These are phyloP conservation scores for Acanthopagrus latus DNA, from an alignment of 2,797 vertebrate species.

Conservation along the genomic window DNA sequence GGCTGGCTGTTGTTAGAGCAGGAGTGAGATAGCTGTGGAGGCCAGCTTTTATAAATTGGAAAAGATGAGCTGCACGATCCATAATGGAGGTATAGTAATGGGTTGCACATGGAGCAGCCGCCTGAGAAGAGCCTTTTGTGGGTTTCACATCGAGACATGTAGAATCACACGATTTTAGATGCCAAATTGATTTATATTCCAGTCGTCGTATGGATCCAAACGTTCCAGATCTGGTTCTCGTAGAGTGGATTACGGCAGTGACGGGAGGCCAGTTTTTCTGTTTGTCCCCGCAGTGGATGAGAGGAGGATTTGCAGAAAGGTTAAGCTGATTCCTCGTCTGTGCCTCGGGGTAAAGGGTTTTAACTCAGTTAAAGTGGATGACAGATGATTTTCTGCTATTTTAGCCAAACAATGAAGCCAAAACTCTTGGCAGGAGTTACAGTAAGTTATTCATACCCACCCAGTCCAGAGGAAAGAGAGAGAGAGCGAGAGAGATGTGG, in stretches of 20 bases:
- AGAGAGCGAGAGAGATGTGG: constrained; percentile 35
- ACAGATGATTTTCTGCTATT: constrained; percentile 64
- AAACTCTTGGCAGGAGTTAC: constrained; percentile 62
- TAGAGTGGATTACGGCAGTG: constrained; percentile 36
- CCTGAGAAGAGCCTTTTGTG: constrained; percentile 55
- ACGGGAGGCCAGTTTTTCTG: constrained; percentile 33
- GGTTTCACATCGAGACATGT: constrained; percentile 22
- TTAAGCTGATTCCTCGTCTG: constrained; percentile 59
- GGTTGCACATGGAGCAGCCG: constrained; percentile 57
- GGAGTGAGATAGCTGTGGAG: neutral
- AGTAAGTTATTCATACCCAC: constrained; percentile 56
- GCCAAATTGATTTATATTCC: constrained; percentile 36
- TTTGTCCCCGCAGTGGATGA: constrained; percentile 47
- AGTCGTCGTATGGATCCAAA: constrained; percentile 28
- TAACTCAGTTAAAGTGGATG: constrained; percentile 65
- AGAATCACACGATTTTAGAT: constrained; percentile 26
- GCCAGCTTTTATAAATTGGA: constrained; percentile 40
- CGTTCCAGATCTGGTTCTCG: constrained; percentile 40
- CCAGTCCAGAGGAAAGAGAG: constrained; percentile 25
- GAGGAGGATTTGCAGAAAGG: constrained; percentile 63
- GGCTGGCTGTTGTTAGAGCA: constrained; percentile 21
- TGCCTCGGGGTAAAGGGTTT: constrained; percentile 52
- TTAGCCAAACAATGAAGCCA: constrained; percentile 64
- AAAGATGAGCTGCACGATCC: constrained; percentile 53
- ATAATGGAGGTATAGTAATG: constrained; percentile 59